A percentile compares a stretch with the other conserved stretches of the same genome.
Evolutionary conservation across 2,888 invertebrate species (phyloP).

Genomic region (Enchytraeus crypticus): DNA sequence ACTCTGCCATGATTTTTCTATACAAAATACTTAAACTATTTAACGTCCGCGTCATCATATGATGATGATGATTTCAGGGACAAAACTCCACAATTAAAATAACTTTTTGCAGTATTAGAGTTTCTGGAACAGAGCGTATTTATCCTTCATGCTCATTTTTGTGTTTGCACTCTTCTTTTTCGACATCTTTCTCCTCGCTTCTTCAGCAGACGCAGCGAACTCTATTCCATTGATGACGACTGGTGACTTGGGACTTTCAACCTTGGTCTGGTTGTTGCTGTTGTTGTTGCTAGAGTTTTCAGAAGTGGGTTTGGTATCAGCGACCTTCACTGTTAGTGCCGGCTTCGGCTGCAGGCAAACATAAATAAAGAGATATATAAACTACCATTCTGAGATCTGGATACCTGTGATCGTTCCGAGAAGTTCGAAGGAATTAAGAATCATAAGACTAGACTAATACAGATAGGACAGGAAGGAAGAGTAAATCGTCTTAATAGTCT

Average conservation of each 20-base stretch:
- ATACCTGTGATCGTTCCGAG: too few species aligned
- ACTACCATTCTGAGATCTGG: too few species aligned
- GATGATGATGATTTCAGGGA: too few species aligned
- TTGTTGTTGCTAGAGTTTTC: not conserved
- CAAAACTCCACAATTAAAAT: too few species aligned
- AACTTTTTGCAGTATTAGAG: conserved; percentile 7
- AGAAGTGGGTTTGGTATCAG: conserved; percentile 1
- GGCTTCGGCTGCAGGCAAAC: not conserved
- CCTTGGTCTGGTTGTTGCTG: not conserved
- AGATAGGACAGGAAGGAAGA: too few species aligned
- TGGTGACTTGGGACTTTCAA: conserved; percentile 4
- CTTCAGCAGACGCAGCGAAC: conserved; percentile 15
- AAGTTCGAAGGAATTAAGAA: too few species aligned
- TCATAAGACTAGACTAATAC: too few species aligned
- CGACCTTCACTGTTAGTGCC: not conserved
- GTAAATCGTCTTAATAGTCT: too few species aligned
- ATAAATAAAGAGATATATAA: not conserved
- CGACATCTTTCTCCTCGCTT: conserved; percentile 13
- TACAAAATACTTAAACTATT: too few species aligned
- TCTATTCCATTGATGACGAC: conserved; percentile 9
- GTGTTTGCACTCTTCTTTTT: conserved; percentile 14
- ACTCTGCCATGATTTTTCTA: too few species aligned
- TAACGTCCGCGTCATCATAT: too few species aligned
- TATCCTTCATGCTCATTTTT: conserved; percentile 14
- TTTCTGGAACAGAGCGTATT: conserved; percentile 17